Conservation (phyloP, 2,113 vertebrate species). For the Sus scrofa region DNA sequence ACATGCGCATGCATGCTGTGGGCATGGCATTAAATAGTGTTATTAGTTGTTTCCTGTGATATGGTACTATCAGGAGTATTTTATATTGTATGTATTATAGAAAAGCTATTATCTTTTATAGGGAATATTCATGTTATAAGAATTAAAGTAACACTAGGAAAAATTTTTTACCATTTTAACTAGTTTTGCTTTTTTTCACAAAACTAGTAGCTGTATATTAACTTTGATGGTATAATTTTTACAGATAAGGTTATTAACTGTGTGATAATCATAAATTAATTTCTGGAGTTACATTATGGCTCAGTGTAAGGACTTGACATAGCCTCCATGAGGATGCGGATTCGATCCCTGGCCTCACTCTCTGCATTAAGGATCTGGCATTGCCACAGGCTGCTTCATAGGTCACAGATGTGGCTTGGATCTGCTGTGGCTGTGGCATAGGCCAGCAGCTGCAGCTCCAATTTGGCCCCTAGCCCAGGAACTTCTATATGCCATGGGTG, state of each 20-base stretch:
- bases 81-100: neutral
- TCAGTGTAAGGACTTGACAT: too few relatives aligned
- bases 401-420: too few relatives aligned
- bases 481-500: too few relatives aligned
- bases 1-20: too few relatives aligned
- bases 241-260: slow-evolving; percentile 42
- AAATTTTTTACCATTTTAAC: neutral
- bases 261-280: slow-evolving; percentile 61
- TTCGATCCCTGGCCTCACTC: too few relatives aligned
- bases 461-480: too few relatives aligned
- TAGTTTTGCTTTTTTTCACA: neutral
- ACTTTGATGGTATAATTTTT: neutral
- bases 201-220: slow-evolving; percentile 8
- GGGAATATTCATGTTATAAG: neutral
- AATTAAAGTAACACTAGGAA: slow-evolving; percentile 18
- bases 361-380: too few relatives aligned
- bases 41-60: neutral
- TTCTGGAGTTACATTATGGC: neutral
- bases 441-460: too few relatives aligned
- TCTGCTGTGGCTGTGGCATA: too few relatives aligned
- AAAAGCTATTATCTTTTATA: neutral
- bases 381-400: too few relatives aligned
- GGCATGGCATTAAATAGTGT: neutral
- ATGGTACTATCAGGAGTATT: neutral
- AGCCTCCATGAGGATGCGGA: too few relatives aligned